Evolutionary conservation across 1,140 invertebrate species (phyloP).

Genomic region (Drosophila sulfurigaster): DNA sequence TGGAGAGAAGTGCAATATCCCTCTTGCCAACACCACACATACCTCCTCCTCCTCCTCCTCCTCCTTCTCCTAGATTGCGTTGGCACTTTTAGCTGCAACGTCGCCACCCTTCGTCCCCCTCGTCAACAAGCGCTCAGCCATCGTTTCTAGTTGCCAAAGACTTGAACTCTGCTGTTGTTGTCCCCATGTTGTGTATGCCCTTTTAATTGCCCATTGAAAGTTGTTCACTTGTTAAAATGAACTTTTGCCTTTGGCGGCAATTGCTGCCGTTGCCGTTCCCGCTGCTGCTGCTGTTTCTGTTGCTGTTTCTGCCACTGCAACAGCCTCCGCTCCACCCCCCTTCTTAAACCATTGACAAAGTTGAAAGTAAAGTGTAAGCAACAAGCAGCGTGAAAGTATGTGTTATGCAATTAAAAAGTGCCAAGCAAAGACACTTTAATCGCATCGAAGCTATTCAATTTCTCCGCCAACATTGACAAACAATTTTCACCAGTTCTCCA

Average conservation of each 20-base stretch:
- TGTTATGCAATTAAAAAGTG: constrained; percentile 78
- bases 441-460: constrained; percentile 67
- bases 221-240: constrained; percentile 82
- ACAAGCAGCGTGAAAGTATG: constrained; percentile 76
- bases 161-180: constrained; percentile 45
- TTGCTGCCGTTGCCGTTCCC: constrained; percentile 17
- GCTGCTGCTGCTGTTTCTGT: neutral
- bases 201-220: constrained; percentile 83
- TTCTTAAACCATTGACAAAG: constrained; percentile 16
- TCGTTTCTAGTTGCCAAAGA: constrained; percentile 40
- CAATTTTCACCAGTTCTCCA: constrained; percentile 33
- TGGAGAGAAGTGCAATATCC: constrained; percentile 35
- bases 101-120: neutral
- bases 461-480: constrained; percentile 30
- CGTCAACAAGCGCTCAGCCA: constrained; percentile 14
- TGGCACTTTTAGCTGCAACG: neutral
- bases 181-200: constrained; percentile 72
- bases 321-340: neutral
- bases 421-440: constrained; percentile 38
- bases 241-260: constrained; percentile 68
- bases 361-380: constrained; percentile 66
- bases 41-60: neutral
- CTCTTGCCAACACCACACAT: neutral
- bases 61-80: no score
- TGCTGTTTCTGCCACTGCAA: neutral